Conservation (phyloP, 2,113 vertebrate species). For the Cephalopholis sonnerati region DNA sequence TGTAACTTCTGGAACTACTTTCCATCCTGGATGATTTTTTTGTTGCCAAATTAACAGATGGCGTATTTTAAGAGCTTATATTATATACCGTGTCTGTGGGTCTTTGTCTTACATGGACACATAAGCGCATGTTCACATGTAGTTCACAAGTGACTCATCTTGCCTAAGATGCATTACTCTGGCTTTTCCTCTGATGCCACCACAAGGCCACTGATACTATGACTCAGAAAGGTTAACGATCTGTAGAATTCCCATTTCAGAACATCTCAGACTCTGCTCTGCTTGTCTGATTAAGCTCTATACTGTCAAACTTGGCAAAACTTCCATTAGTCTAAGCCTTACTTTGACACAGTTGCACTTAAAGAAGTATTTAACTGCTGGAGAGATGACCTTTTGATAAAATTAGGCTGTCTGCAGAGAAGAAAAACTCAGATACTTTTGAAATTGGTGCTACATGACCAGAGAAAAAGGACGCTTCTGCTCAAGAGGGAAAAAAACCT, state of each 20-base stretch:
- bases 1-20: slow-evolving; percentile 5
- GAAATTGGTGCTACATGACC: too few relatives aligned
- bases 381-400: too few relatives aligned
- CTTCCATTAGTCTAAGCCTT: background rate
- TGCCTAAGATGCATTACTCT: background rate
- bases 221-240: background rate
- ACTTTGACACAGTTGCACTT: background rate
- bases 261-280: background rate
- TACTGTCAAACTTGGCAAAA: background rate
- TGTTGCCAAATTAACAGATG: background rate
- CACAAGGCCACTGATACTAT: too few relatives aligned
- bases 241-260: background rate
- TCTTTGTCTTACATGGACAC: background rate
- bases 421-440: too few relatives aligned
- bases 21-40: background rate
- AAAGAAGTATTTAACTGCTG: too few relatives aligned
- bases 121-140: background rate
- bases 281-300: background rate
- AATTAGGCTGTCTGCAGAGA: too few relatives aligned
- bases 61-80: background rate
- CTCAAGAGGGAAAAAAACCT: too few relatives aligned
- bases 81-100: background rate
- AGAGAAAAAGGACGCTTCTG: too few relatives aligned
- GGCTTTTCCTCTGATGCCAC: background rate
- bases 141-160: background rate